Percentiles rank a stretch among this genome's conserved stretches.
Conservation (phyloP, 2,888 invertebrate species). For the Megastigmus dorsalis region DNA sequence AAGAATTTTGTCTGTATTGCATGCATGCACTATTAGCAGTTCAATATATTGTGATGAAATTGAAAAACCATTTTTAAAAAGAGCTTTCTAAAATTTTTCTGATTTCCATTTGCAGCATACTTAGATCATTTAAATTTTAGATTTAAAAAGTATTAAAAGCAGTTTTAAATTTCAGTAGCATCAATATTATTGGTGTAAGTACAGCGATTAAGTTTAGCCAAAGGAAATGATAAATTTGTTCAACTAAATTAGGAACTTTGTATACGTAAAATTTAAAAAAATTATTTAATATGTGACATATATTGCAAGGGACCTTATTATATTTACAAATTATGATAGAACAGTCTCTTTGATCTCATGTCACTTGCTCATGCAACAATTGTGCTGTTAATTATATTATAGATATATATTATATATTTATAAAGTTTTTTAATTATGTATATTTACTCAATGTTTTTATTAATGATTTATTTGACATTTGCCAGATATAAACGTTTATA, state of each 20-base stretch:
- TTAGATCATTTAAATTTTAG: constrained; percentile 19
- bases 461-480: constrained; percentile 35
- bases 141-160: constrained; percentile 12
- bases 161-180: constrained; percentile 11
- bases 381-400: constrained; percentile 50
- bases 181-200: constrained; percentile 4
- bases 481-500: constrained; percentile 36
- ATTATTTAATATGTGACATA: constrained; percentile 45
- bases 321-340: constrained; percentile 48
- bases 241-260: constrained; percentile 34
- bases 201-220: constrained; percentile 45
- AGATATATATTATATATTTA: constrained; percentile 52
- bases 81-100: constrained; percentile 31
- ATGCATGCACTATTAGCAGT: constrained; percentile 47
- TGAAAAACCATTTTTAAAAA: constrained; percentile 15
- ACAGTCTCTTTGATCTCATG: constrained; percentile 44
- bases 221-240: constrained; percentile 44
- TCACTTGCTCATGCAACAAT: constrained; percentile 40
- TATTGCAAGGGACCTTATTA: constrained; percentile 47
- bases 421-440: constrained; percentile 48
- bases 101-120: constrained; percentile 14
- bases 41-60: constrained; percentile 38
- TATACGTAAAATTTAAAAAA: constrained; percentile 35
- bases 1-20: constrained; percentile 41
- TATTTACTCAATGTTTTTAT: constrained; percentile 46